Percentiles rank a stretch among this genome's conserved stretches.
phyloP scores from a whole-genome alignment of 2,113 vertebrate genomes.

The Atherinomorus stipes region DNA sequence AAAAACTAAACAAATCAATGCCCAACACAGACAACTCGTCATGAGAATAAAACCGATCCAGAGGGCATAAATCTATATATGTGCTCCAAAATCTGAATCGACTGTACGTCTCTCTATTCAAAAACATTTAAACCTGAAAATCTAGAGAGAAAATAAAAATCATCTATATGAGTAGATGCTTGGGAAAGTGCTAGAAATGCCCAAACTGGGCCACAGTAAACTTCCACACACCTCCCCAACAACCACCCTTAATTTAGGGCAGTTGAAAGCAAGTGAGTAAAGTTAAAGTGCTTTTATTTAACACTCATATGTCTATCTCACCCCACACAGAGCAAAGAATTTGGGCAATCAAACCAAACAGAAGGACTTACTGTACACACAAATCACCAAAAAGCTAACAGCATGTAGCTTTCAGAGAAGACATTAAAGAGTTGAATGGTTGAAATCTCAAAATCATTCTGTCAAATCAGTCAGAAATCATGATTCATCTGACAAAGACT shows the following conservation, averaged over 20 bases:
- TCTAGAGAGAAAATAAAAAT: not conserved
- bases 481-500: no score
- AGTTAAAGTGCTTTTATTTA: not conserved
- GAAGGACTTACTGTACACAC: no score
- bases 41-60: not conserved
- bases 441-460: no score
- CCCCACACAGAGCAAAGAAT: no score
- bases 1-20: not conserved
- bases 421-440: no score
- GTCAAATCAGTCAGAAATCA: no score
- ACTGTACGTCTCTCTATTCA: not conserved
- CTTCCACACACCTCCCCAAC: conserved; percentile 27
- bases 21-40: not conserved
- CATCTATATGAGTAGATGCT: conserved; percentile 22
- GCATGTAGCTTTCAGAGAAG: no score
- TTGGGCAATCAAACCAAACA: not conserved
- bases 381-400: no score
- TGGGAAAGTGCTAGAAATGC: conserved; percentile 22
- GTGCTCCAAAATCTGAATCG: not conserved
- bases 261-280: conserved; percentile 19
- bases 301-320: no score
- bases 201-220: conserved; percentile 25
- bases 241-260: conserved; percentile 35
- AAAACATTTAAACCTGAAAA: not conserved
- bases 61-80: no score